A percentile compares a stretch with the other conserved stretches of the same genome.
Evolutionary conservation across 2,113 vertebrate genomes (phyloP).

Genomic region (Menura novaehollandiae): DNA sequence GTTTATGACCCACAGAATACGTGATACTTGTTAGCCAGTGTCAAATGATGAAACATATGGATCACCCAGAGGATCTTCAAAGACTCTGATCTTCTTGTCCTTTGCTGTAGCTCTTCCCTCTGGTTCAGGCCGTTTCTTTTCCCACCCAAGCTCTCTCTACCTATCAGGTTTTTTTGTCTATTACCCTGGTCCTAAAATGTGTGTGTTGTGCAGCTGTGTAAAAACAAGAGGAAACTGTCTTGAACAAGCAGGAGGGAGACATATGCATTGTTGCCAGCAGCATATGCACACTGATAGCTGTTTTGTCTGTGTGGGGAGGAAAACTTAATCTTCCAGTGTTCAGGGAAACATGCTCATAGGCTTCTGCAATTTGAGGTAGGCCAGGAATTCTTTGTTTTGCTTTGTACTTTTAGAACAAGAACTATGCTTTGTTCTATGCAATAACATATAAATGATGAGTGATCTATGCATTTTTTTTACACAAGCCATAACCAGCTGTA

Average conservation of each 20-base stretch:
- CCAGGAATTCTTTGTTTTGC: neutral
- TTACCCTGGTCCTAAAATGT: neutral
- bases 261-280: neutral
- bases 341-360: neutral
- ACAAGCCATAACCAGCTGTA: neutral
- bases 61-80: neutral
- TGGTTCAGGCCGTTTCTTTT: neutral
- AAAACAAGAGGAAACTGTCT: neutral
- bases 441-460: neutral
- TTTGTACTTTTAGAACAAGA: neutral
- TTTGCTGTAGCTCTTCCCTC: neutral
- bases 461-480: neutral
- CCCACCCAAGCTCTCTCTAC: neutral
- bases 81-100: neutral
- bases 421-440: neutral
- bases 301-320: neutral
- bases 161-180: accelerated
- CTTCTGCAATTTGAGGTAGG: neutral
- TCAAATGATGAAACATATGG: neutral
- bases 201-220: neutral
- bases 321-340: neutral
- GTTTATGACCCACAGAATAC: neutral
- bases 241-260: neutral
- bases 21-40: neutral
- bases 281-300: neutral